Evolutionary conservation across 2,797 vertebrate genomes (phyloP), one percentile per base, ranked within the genome.

Genomic region (Cirrhinus mrigala): DNA sequence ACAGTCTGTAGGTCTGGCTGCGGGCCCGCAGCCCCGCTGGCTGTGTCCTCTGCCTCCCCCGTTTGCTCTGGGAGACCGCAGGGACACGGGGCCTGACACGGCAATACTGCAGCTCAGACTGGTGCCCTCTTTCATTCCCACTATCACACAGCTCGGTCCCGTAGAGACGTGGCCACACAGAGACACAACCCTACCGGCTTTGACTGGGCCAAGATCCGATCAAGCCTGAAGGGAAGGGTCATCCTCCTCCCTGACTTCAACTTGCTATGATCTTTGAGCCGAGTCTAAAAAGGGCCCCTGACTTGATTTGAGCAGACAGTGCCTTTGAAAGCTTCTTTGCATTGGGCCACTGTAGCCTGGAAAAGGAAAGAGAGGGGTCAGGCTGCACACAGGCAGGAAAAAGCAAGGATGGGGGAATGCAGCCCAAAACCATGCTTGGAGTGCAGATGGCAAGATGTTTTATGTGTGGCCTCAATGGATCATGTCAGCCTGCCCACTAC

Each of bases 141-240:
- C 94, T 93, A 95, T 95, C 93, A 94, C 93, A 95, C 94, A 94
- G 94, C 92, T 88, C 90, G 92, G 93, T 94, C 94, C 95, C 92
- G 92, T 91, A 91, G 95, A 95, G 94, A 94, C 91, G 54, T 82
- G 94, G 92, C 93, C 92, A 93, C 94, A 94, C 94, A 95, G 93
- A 95, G 93, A 95, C 93, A 89, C 87, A 91, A 91, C 90, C 93
- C 94, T 91, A 90, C 92, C 90, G 93, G 93, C 92, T 95, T 94
- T 94, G 94, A 93, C 95, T 95, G 93, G 95, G 94, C 95, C 93
- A 95, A 94, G 94, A 95, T 95, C 94, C 86, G 92, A 95, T 95
- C 93, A 94, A 95, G 95, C 94, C 95, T 93, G 50, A 92, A 95
- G 94, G 94, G 94, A 92, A 94, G 93, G 94, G 94, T 95, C 94